Evolutionary conservation across 92 coral and sea anemone species (phyloP), one percentile per base, ranked within the genome.

Genomic region (Anthopleura xanthogrammica): DNA sequence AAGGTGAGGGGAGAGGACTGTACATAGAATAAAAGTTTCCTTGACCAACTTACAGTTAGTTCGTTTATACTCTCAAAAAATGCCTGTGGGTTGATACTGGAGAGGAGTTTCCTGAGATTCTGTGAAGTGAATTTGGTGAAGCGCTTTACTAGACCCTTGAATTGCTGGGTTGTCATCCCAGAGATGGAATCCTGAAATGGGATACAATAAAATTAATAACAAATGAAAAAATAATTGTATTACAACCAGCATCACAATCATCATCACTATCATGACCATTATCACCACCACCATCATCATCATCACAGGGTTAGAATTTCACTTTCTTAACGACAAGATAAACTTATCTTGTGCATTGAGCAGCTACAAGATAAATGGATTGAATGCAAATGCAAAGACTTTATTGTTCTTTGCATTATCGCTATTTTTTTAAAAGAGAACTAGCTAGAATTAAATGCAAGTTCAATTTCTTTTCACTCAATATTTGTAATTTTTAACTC

Each of bases 91-190:
- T 92, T 91, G 88, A 95, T 82, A 66, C 88, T 90, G 20, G 90
- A 71, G 12, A 90, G 75, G 41, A 95, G 85, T 65, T 80, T 91
- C 72, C 90, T 88, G 39, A 95, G 87, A 82, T 95, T 95, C 81
- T 93, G 98, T 22, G 95, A 77, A 0, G 98, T 95, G 80, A 95
- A 95, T 57, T 72, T 77, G 52, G 86, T 92, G 79, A 95, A 93
- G 0, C 98, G 90, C 23, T 90, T 88, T 24, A 90, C 77, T 57
- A 95, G 83, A 42, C 98, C 95, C 64, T 60, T 64, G 79, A 95
- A 92, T 86, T 95, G 98, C 0, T 5, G 10, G 17, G 85, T 50
- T 20, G 98, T 90, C 98, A 95, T 95, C 6, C 94, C 94, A 68
- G 85, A 66, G 41, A 95, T 85, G 52, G 96, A 90, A 2, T 90